Base-by-base conservation (phyloP, 2,888 invertebrate genomes). In the Podabrus alpinus region DNA sequence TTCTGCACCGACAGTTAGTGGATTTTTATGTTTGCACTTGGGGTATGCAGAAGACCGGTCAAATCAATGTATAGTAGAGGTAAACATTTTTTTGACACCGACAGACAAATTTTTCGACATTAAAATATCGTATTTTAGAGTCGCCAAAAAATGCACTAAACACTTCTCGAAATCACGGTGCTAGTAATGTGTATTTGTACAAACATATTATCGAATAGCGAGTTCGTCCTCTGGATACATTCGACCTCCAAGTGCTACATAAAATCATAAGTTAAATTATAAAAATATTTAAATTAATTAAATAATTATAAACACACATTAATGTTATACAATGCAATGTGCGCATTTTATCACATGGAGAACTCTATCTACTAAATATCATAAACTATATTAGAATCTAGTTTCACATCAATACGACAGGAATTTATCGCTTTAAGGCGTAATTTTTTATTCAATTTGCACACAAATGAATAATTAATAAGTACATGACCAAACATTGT, bases 371-470 rank as follows among this genome's bases (percentile, higher is more conserved):
- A n/a, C n/a, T n/a, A n/a, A n/a, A n/a, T 45, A 45, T n/a, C n/a
- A 45, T 45, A 45, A 45, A 45, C n/a, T 45, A 45, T 45, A 9
- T 45, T 45, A 62, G 11, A 62, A 61, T 13, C 62, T 16, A 61
- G 17, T 61, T 61, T 16, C 16, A 19, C 10, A 62, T 16, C 21
- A 29, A 67, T 13, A 15, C 15, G 11, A 64, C 13, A 59, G 21
- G 17, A 68, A 68, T 59, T 68, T 59, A 45, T 68, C 45, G 15
- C n/a, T n/a, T 68, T 68, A 68, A 68, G 59, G 68, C 68, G n/a
- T 59, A 13, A 15, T 59, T 45, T 59, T 59, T 45, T 59, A 21
- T 21, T 15, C 1, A n/a, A 59, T 68, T 68, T 17, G 9, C 0
- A 24, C 9, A 16, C 9, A 11, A 25, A 25, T 21, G 24, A 7